Conservation (phyloP, 1,140 invertebrate genomes). For the Eumeta japonica region DNA sequence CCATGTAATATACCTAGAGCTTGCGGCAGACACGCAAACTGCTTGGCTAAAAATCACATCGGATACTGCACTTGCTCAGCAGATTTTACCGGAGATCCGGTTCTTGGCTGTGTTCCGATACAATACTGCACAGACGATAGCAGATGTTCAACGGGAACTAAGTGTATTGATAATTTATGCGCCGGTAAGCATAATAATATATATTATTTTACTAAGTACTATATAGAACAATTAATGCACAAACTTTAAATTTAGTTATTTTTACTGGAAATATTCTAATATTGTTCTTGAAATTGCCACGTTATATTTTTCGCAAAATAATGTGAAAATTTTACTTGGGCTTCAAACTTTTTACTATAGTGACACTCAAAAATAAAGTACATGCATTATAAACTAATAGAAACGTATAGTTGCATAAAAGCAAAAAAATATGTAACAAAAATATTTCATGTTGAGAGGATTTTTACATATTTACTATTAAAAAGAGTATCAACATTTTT, state of each 20-base stretch:
- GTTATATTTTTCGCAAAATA: too few species aligned
- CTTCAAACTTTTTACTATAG: too few species aligned
- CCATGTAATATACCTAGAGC: conserved; percentile 77
- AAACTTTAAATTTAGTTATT: neutral
- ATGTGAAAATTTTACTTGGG: too few species aligned
- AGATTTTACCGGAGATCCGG: conserved; percentile 82
- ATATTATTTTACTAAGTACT: neutral
- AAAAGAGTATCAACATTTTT: too few species aligned
- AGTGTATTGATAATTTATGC: conserved; percentile 80
- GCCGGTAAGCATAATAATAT: conserved; percentile 57
- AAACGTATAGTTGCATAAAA: too few species aligned
- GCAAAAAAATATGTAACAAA: too few species aligned
- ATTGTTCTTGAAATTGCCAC: too few species aligned
- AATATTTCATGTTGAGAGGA: too few species aligned
- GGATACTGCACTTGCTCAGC: conserved; percentile 77
- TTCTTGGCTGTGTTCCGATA: conserved; percentile 75
- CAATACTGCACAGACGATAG: conserved; percentile 75
- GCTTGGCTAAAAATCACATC: conserved; percentile 69
- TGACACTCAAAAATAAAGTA: too few species aligned
- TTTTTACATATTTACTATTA: too few species aligned
- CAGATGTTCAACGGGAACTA: conserved; percentile 77
- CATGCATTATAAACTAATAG: too few species aligned
- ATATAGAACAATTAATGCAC: neutral
- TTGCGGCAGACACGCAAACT: conserved; percentile 78
- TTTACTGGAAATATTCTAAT: neutral